These are phyloP conservation scores for Enteromius unitaeniatus DNA, from an alignment of 2,797 vertebrate species.

Conservation along the genomic window DNA sequence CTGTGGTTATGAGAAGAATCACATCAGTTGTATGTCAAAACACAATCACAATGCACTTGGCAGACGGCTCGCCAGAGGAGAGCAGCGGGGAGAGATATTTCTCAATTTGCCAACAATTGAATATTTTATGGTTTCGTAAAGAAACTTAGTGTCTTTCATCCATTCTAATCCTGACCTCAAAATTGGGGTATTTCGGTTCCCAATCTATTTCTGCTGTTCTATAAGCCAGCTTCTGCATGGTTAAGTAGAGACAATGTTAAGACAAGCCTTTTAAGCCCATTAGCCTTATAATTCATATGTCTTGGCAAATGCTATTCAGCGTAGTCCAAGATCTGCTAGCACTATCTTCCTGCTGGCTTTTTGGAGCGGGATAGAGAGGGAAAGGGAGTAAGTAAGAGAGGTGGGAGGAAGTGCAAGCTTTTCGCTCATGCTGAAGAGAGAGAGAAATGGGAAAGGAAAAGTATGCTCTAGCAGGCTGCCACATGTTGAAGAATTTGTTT, in stretches of 20 bases:
- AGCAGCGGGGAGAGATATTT: conserved; percentile 37
- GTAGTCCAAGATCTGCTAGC: conserved; percentile 69
- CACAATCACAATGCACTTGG: conserved; percentile 52
- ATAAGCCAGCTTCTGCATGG: conserved; percentile 63
- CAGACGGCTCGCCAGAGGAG: conserved; percentile 37
- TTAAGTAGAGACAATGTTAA: conserved; percentile 73
- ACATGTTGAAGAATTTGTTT: conserved; percentile 75
- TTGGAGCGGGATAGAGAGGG: conserved; percentile 49
- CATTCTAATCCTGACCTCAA: conserved; percentile 74
- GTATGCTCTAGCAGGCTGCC: conserved; percentile 68
- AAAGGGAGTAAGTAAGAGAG: conserved; percentile 26
- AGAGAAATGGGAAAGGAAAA: conserved; percentile 58
- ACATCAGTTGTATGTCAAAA: conserved; percentile 59
- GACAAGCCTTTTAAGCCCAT: conserved; percentile 80
- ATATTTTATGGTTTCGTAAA: conserved; percentile 64
- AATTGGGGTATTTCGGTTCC: conserved; percentile 63
- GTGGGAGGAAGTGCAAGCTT: conserved; percentile 23
- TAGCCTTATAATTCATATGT: conserved; percentile 79
- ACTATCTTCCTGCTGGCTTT: conserved; percentile 57
- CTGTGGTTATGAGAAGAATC: conserved; percentile 52
- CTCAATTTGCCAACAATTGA: conserved; percentile 65
- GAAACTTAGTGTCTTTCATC: conserved; percentile 65
- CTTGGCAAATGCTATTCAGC: conserved; percentile 72
- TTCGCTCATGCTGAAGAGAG: conserved; percentile 5
- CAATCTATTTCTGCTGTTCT: conserved; percentile 67